Evolutionary conservation across 2,113 vertebrate genomes (phyloP), one percentile per base, ranked within the genome.

Genomic region (Pongo pygmaeus): DNA sequence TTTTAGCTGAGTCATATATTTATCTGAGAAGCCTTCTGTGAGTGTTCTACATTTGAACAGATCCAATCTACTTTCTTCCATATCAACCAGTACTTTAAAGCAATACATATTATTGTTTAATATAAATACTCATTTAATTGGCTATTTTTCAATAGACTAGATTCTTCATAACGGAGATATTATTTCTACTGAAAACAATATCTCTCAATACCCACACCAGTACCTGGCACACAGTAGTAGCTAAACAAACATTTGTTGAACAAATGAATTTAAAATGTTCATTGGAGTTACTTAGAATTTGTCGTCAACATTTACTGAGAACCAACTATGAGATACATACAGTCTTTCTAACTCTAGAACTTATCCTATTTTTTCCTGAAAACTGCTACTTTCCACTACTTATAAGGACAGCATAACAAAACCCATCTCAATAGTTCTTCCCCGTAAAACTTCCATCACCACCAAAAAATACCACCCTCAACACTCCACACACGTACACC

Each of bases 161-260:
- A 1, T 86, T 97, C 46, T 74, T 74, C 20, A 40, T 57, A 72
- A 84, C 1, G 4, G 4, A 84, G 22, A 94, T 7, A 64, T n/a
- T 6, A 52, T 84, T 91, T 94, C 9, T 50, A 35, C 43, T 95
- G 81, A 91, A 89, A 93, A 48, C 12, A 4, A 46, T 80, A 30
- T 91, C 25, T 43, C 35, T 27, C 25, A 70, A 64, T 43, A 50
- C 20, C 50, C 83, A 96, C 1, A 69, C 13, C 22, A 81, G 20
- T 85, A n/a, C 38, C 46, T 79, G 17, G 40, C 0, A 87, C 8
- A 38, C 16, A 70, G 22, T 70, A 83, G 30, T 72, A 83, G 17
- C 83, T 79, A 72, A 89, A 40, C 86, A 91, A 88, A 35, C 89
- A 91, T 80, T 32, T 93, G 20, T 70, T 72, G 18, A 93, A 83